A percentile compares a stretch with the other conserved stretches of the same genome.
Conservation (phyloP, 2,113 vertebrate species). For the Prionailurus viverrinus region DNA sequence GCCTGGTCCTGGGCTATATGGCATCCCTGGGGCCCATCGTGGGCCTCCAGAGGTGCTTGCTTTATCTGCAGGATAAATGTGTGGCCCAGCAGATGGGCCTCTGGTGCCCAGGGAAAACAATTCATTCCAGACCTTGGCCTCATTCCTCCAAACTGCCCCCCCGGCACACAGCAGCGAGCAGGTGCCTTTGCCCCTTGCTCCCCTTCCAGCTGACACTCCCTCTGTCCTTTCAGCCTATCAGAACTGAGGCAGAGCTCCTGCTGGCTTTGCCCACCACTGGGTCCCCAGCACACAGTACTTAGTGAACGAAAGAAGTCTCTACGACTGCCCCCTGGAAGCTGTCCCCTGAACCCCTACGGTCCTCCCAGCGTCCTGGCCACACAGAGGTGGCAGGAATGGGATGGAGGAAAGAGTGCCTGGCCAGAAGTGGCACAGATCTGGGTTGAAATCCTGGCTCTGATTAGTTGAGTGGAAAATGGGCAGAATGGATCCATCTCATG, state of each 20-base stretch:
- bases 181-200: not conserved
- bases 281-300: not conserved
- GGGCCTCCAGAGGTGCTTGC: not conserved
- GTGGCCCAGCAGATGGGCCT: not conserved
- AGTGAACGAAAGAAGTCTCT: not conserved
- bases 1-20: not conserved
- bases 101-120: not conserved
- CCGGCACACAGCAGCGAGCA: not conserved
- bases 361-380: not conserved
- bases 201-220: not conserved
- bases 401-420: not conserved
- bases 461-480: not conserved
- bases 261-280: not conserved
- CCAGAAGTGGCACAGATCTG: not conserved
- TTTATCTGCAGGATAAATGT: not conserved
- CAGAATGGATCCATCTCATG: not conserved
- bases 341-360: not conserved
- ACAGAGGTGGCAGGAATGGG: not conserved
- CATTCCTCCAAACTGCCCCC: not conserved
- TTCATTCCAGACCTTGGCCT: not conserved
- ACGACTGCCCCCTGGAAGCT: not conserved
- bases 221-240: not conserved
- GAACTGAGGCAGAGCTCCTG: not conserved
- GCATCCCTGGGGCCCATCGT: not conserved
- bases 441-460: not conserved